Conservation (phyloP, 1,140 invertebrate species). For the Drosophila virilis region DNA sequence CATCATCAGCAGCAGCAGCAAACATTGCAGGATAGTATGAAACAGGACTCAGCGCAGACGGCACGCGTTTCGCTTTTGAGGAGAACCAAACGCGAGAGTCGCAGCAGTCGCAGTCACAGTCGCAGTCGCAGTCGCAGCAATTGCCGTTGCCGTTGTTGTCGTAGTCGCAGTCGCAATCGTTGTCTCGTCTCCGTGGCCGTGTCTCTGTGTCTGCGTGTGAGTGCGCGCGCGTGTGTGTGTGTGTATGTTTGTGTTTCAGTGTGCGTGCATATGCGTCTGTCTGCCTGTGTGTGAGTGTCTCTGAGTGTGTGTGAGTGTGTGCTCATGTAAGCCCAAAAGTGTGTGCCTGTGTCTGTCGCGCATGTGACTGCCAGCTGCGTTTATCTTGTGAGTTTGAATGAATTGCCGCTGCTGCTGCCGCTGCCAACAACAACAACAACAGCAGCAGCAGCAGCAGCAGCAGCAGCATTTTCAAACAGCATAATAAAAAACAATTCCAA, state of each 20-base stretch:
- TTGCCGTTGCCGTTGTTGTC: constrained; percentile 1
- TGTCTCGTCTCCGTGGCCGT: constrained; percentile 30
- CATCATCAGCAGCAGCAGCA: constrained; percentile 32
- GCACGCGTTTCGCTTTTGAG: constrained; percentile 71
- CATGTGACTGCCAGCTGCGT: constrained; percentile 65
- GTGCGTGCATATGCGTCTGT: constrained; percentile 12
- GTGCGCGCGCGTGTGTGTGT: constrained; percentile 17
- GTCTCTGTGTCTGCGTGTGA: constrained; percentile 26
- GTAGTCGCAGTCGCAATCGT: constrained; percentile 31
- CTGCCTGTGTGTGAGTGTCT: constrained; percentile 37
- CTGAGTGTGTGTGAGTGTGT: constrained; percentile 18
- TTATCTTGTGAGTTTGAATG: constrained; percentile 39
- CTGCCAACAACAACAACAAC: constrained; percentile 7
- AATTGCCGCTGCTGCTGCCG: constrained; percentile 9
- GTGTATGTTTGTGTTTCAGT: constrained; percentile 3
- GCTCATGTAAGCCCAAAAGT: constrained; percentile 34
- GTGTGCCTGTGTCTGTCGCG: constrained; percentile 29
- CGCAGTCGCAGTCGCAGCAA: constrained; percentile 12
- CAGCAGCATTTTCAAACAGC: constrained; percentile 13
- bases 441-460: constrained; percentile 3
- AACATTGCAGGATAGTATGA: constrained; percentile 60
- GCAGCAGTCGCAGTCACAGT: constrained; percentile 42
- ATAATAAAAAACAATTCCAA: constrained; percentile 20
- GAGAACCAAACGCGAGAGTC: constrained; percentile 50
- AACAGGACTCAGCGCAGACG: constrained; percentile 81